Evolutionary conservation across 2,888 invertebrate genomes (phyloP).

Genomic region (Aelia acuminata): DNA sequence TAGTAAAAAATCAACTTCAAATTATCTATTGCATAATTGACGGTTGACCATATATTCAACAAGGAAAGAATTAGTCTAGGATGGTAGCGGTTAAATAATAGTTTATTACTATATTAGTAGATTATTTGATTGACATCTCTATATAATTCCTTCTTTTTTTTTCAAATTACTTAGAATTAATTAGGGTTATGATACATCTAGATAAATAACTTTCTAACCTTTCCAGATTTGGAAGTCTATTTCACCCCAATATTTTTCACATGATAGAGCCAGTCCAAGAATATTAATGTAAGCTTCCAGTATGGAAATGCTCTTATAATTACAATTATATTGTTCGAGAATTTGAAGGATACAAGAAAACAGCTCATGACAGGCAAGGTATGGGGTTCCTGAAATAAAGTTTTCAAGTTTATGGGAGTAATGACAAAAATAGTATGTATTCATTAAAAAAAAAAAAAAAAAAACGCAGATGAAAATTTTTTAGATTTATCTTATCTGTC

Average conservation of each 20-base stretch:
- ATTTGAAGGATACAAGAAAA: constrained; percentile 63
- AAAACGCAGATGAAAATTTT: no score
- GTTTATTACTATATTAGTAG: no score
- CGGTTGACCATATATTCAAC: no score
- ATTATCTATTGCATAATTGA: no score
- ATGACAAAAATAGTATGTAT: no score
- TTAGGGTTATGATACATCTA: background rate
- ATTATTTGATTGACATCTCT: no score
- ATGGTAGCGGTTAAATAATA: no score
- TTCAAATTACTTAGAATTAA: background rate
- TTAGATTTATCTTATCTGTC: no score
- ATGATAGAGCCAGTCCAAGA: constrained; percentile 73
- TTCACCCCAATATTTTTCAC: constrained; percentile 72
- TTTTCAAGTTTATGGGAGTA: background rate
- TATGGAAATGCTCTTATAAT: constrained; percentile 43
- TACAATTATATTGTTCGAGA: constrained; percentile 59
- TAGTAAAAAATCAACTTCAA: background rate
- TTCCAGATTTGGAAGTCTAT: constrained; percentile 74
- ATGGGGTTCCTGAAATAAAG: constrained; percentile 61
- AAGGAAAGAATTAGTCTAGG: no score
- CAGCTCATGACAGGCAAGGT: constrained; percentile 58
- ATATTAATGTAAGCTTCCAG: constrained; percentile 74
- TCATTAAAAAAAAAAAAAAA: no score
- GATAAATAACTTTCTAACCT: constrained; percentile 69
- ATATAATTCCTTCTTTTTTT: no score